Percentiles rank a stretch among this genome's conserved stretches.
These are phyloP conservation scores for Athalia circularis DNA, from an alignment of 2,888 invertebrate genomes.

Conservation along the genomic window DNA sequence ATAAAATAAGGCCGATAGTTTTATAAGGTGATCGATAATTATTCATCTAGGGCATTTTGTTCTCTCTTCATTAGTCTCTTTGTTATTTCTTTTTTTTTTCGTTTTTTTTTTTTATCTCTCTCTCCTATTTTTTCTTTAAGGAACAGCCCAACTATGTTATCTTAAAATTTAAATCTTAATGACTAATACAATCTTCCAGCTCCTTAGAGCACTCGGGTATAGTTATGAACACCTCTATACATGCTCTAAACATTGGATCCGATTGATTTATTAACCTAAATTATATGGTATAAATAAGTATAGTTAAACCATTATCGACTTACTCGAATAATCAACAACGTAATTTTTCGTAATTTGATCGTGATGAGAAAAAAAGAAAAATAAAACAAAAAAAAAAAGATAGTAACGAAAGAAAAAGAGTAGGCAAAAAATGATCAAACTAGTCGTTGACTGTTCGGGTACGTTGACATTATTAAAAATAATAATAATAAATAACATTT, in stretches of 20 bases:
- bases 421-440: not conserved
- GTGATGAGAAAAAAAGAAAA: not conserved
- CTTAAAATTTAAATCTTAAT: conserved; percentile 21
- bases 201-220: conserved; percentile 68
- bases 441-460: conserved; percentile 14
- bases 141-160: conserved; percentile 10
- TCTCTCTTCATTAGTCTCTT: conserved; percentile 47
- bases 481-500: conserved; percentile 38
- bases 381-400: not conserved
- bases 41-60: conserved; percentile 38
- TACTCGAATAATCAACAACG: conserved; percentile 30
- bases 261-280: conserved; percentile 44
- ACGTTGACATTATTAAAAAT: conserved; percentile 1
- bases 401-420: not conserved
- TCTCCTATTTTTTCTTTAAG: conserved; percentile 46
- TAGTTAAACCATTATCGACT: conserved; percentile 2
- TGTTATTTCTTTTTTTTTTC: conserved; percentile 39
- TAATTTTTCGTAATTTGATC: not conserved
- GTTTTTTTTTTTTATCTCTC: too few species aligned
- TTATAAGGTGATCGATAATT: conserved; percentile 57
- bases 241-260: conserved; percentile 71
- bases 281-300: not conserved
- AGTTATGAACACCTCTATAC: conserved; percentile 66
- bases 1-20: conserved; percentile 73
- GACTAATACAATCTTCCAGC: conserved; percentile 61